Evolutionary conservation across 2,888 invertebrate genomes (phyloP).

Genomic region (Hecatera dysodea): DNA sequence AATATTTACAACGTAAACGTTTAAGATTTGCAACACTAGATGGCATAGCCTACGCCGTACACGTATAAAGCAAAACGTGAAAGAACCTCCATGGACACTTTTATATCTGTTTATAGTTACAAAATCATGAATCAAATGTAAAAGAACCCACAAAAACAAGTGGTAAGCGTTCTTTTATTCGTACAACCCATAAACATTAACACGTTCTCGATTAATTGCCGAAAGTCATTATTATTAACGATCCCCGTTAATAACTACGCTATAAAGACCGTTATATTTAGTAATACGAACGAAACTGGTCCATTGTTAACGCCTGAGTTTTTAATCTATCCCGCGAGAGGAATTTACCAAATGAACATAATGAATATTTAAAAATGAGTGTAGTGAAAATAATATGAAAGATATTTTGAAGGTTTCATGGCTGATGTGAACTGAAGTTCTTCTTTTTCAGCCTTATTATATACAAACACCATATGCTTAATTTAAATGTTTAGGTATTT

Average conservation of each 20-base stretch:
- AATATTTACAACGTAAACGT: no score
- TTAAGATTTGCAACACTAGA: no score
- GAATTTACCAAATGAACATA: constrained; percentile 44
- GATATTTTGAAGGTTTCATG: neutral
- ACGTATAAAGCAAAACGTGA: no score
- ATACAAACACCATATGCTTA: no score
- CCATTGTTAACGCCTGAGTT: constrained; percentile 52
- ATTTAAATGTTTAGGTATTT: no score
- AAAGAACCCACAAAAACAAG: neutral
- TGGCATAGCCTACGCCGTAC: no score
- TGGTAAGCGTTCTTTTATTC: constrained; percentile 25
- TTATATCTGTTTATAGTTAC: no score
- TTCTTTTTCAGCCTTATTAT: neutral
- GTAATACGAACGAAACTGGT: constrained; percentile 34
- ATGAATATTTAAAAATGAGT: constrained; percentile 30
- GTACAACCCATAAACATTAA: constrained; percentile 37
- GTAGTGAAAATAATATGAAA: constrained; percentile 13
- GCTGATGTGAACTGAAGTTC: neutral
- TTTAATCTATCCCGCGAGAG: constrained; percentile 56
- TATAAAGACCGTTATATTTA: constrained; percentile 39
- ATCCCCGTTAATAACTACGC: constrained; percentile 39
- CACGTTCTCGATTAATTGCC: constrained; percentile 45
- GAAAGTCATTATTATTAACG: constrained; percentile 58
- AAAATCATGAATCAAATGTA: no score
- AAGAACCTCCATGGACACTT: no score